phyloP scores from a whole-genome alignment of 2,113 vertebrate species.

The Raja brachyura region DNA sequence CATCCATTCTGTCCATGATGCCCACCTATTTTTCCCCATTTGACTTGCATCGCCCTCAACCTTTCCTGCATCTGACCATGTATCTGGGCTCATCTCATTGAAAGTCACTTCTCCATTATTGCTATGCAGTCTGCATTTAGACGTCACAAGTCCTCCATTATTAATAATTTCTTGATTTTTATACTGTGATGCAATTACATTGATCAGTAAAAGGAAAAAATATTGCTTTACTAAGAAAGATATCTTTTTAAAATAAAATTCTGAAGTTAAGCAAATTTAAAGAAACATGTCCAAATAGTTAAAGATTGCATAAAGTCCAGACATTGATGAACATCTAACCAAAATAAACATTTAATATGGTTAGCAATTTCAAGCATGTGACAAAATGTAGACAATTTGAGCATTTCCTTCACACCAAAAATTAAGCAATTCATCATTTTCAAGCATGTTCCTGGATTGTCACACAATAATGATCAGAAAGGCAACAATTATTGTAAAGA shows the following conservation, averaged over 20 bases:
- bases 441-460: background rate
- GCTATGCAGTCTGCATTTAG: too few species aligned
- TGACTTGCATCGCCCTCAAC: too few species aligned
- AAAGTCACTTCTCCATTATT: too few species aligned
- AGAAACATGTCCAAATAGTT: background rate
- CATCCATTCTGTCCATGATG: too few species aligned
- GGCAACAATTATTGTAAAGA: background rate
- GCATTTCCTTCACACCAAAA: background rate
- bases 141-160: too few species aligned
- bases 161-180: too few species aligned
- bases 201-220: background rate
- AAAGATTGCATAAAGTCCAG: background rate
- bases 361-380: background rate
- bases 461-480: background rate
- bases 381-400: background rate
- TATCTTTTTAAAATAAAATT: background rate
- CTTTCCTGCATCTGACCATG: too few species aligned
- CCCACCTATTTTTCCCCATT: too few species aligned
- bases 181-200: background rate
- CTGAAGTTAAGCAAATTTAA: background rate
- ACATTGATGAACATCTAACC: background rate
- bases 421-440: background rate
- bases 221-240: background rate
- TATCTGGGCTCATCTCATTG: too few species aligned
- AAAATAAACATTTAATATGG: background rate